Base-by-base conservation (phyloP, 2,797 vertebrate species). In the Rhadinocentrus ornatus region DNA sequence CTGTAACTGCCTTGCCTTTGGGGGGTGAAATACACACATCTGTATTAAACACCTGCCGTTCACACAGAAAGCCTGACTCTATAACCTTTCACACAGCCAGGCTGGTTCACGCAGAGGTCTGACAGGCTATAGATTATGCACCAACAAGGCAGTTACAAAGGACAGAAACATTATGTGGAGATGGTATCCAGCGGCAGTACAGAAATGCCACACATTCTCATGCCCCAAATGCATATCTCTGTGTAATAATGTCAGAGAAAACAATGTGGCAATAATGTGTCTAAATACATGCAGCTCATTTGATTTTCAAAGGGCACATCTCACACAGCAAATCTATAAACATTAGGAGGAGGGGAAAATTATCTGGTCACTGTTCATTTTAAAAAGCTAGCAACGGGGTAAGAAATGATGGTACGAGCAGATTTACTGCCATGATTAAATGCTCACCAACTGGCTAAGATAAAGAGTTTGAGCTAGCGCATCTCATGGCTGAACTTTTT, bases 101-200 rank as follows among this genome's bases (percentile, higher is more conserved):
- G 20, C 41, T 50, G 77, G 75, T 82, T 82, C 71, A 78, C 52
- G 41, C 3, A 59, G 55, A 81, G 84, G 86, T 83, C 82, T 72
- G 66, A 70, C 72, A 69, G 80, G 62, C 69, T 69, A 58, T 73
- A 80, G 68, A 88, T 81, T 80, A 84, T 65, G 65, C 69, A 70
- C 62, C 62, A 72, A 75, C 39, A 34, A 58, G 58, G 64, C 62
- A 58, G 74, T 58, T 70, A 72, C 57, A 82, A 66, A 73, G 68
- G 44, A 85, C 71, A 74, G 56, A 73, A 56, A 65, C 58, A 67
- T 67, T 41, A 56, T 69, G 56, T 41, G 26, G 60, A 81, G 60
- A 69, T 59, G 53, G 52, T 74, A 71, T 84, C 79, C 60, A 73
- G 24, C 15, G 1, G 69, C 56, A 61, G 50, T 41, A 57, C n/a